Base-by-base conservation (phyloP, 2,888 invertebrate species). In the Chloroclystis v-ata region DNA sequence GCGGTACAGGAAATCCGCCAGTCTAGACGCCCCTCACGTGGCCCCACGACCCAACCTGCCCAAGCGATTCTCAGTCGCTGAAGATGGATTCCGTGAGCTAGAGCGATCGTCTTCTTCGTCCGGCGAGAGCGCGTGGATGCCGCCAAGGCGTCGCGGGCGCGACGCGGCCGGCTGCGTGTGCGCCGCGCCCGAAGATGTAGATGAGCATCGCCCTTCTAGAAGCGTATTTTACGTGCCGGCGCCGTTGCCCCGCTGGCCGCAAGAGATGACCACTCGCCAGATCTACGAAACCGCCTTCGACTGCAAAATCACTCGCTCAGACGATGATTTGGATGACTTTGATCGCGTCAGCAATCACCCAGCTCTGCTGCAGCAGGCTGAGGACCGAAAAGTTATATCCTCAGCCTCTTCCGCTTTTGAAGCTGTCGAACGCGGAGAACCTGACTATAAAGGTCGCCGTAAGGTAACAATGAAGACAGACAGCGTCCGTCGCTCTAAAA, bases 221-320 rank as follows among this genome's bases (percentile, higher is more conserved):
- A 92, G 91, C 82, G 90, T 92, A 65, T 91, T 91, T 82, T 91
- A 91, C 78, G 91, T 92, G 73, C 92, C 91, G 68, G 91, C 92
- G 67, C 91, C 91, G 58, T 86, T 92, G 75, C 90, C 91, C 65
- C 89, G 92, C 76, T 91, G 89, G 81, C 86, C 89, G 70, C 86
- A 82, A 82, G 90, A 89, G 69, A 89, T 89, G 84, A 89, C 89
- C 62, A 84, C 89, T 76, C 90, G 94, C 67, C 94, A 94, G 81
- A 90, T 96, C 45, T 96, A 96, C 78, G 96, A 96, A 82, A 96
- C 96, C 46, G 96, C 96, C 48, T 96, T 96, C 78, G 96, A 96
- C 80, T 95, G 95, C 78, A 94, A 94, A 80, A 92, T 95, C 67
- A 92, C 92, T 70, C 92, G 93, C 57, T 95, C 95, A 6, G 93